phyloP scores from a whole-genome alignment of 2,797 vertebrate species.

The Lepilemur septentrionalis region DNA sequence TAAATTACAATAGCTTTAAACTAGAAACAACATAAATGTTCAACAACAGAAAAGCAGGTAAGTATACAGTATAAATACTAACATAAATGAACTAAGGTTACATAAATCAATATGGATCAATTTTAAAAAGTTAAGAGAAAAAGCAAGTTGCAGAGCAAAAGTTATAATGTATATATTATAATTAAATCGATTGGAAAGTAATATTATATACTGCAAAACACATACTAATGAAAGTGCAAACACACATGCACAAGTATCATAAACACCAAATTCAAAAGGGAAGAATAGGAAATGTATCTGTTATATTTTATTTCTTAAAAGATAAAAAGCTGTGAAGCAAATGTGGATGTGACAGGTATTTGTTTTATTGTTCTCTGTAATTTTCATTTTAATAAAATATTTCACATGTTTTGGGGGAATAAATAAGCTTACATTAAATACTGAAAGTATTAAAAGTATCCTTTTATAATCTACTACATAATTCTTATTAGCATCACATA shows the following conservation, averaged over 20 bases:
- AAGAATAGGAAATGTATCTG: neutral
- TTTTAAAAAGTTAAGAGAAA: neutral
- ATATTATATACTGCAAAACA: neutral
- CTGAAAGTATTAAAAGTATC: neutral
- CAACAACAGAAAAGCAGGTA: neutral
- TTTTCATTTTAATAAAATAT: neutral
- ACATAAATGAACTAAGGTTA: neutral
- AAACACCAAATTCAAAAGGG: constrained; percentile 18
- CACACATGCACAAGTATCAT: neutral
- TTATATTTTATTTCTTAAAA: neutral
- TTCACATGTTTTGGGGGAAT: neutral
- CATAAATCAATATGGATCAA: neutral
- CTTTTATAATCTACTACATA: neutral
- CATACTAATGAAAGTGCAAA: constrained; percentile 10
- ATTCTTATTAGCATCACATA: neutral
- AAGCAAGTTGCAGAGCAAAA: neutral
- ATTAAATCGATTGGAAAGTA: neutral
- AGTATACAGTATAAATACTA: neutral
- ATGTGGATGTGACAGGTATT: neutral
- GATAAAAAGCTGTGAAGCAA: neutral
- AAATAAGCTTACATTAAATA: constrained; percentile 4
- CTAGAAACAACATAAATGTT: neutral
- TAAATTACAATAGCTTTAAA: neutral
- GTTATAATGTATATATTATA: neutral
- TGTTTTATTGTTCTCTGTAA: neutral